phyloP scores from a whole-genome alignment of 2,888 invertebrate genomes.

The Gonocerus acuteangulatus region DNA sequence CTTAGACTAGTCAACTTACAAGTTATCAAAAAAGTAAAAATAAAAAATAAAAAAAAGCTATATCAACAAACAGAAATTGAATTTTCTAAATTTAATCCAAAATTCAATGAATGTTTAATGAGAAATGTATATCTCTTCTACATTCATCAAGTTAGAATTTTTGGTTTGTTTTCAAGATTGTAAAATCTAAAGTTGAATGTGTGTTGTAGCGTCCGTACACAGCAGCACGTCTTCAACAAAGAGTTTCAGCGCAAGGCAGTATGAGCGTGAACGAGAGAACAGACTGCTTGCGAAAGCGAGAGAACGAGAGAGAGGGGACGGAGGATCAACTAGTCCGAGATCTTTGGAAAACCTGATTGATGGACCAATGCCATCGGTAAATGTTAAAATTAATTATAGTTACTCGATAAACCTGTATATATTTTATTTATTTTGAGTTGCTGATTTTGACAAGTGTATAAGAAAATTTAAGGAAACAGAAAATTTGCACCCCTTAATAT shows the following conservation, averaged over 20 bases:
- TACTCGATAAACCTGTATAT: no score
- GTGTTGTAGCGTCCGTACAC: slow-evolving; percentile 66
- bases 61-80: no score
- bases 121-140: slow-evolving; percentile 18
- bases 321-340: slow-evolving; percentile 37
- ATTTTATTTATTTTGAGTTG: no score
- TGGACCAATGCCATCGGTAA: slow-evolving; percentile 33
- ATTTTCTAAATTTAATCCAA: neutral
- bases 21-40: no score
- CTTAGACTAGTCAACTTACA: no score
- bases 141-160: slow-evolving; percentile 21
- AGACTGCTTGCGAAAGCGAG: slow-evolving; percentile 65
- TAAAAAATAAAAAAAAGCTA: no score
- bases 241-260: slow-evolving; percentile 70
- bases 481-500: no score
- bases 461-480: no score
- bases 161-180: neutral
- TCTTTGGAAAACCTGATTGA: slow-evolving; percentile 38
- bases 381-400: no score
- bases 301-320: slow-evolving; percentile 43
- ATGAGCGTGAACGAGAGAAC: slow-evolving; percentile 72
- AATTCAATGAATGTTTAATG: neutral
- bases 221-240: slow-evolving; percentile 74
- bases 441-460: no score
- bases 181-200: slow-evolving; percentile 5